phyloP scores from a whole-genome alignment of 2,888 invertebrate species.

The Chrysolina oricalcia region DNA sequence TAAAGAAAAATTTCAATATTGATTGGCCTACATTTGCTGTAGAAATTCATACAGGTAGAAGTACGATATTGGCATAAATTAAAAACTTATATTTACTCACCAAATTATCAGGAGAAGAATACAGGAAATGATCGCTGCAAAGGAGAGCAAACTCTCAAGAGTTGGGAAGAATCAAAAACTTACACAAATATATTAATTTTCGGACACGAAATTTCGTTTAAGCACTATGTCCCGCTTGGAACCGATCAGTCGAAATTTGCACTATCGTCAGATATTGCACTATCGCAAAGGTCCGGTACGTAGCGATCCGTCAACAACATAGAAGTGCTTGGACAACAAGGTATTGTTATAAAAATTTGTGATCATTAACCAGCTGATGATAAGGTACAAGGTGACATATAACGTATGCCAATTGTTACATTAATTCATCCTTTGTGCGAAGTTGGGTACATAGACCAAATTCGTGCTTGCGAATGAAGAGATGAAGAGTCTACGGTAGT shows the following conservation, averaged over 20 bases:
- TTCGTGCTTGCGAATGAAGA: too few species aligned
- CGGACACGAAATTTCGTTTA: neutral
- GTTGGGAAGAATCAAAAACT: neutral
- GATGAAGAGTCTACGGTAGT: too few species aligned
- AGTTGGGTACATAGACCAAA: neutral
- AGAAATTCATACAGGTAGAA: too few species aligned
- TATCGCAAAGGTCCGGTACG: neutral
- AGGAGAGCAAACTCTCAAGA: too few species aligned
- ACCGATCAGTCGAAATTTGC: slow-evolving; percentile 2
- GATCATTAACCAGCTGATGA: slow-evolving; percentile 4
- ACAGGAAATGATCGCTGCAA: too few species aligned
- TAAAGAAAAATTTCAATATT: too few species aligned
- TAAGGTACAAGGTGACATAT: neutral
- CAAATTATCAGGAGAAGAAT: too few species aligned
- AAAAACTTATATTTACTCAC: too few species aligned
- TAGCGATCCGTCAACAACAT: neutral
- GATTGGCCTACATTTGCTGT: too few species aligned
- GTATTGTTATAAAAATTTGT: slow-evolving; percentile 2
- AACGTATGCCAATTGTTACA: neutral
- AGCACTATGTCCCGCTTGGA: neutral
- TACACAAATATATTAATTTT: neutral
- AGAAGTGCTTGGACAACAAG: neutral
- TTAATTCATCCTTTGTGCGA: neutral
- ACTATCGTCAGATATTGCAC: slow-evolving; percentile 13
- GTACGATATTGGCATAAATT: too few species aligned